Evolutionary conservation across 2,888 invertebrate genomes (phyloP).

Genomic region (Zootermopsis nevadensis): DNA sequence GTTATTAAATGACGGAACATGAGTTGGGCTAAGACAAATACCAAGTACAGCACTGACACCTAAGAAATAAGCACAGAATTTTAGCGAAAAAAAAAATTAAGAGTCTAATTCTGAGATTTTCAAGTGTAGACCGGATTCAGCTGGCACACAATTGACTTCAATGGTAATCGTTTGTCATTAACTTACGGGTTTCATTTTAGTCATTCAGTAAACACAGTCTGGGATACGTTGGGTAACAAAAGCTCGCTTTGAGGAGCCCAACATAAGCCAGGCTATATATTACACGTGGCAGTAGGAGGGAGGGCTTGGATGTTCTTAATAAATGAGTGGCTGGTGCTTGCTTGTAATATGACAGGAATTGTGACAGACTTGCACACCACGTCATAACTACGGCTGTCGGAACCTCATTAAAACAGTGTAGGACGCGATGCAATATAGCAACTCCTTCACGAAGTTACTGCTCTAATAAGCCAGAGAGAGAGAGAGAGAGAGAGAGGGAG

Average conservation of each 20-base stretch:
- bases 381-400: conserved; percentile 31
- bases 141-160: no score
- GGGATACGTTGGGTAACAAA: background rate
- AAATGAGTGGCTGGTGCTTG: conserved; percentile 47
- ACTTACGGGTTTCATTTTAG: no score
- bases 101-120: no score
- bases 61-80: no score
- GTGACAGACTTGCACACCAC: conserved; percentile 36
- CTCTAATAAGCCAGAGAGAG: background rate
- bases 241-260: background rate
- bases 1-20: no score
- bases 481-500: no score
- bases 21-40: no score
- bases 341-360: conserved; percentile 43
- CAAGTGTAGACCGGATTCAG: no score
- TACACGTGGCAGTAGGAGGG: conserved; percentile 8
- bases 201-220: background rate
- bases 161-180: no score
- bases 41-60: no score
- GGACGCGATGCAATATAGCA: conserved; percentile 21
- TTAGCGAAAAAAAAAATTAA: no score
- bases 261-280: background rate
- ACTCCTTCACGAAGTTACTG: conserved; percentile 4
- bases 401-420: conserved; percentile 39
- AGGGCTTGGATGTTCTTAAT: conserved; percentile 43